phyloP scores from a whole-genome alignment of 2,113 vertebrate genomes.

The Strigops habroptila region DNA sequence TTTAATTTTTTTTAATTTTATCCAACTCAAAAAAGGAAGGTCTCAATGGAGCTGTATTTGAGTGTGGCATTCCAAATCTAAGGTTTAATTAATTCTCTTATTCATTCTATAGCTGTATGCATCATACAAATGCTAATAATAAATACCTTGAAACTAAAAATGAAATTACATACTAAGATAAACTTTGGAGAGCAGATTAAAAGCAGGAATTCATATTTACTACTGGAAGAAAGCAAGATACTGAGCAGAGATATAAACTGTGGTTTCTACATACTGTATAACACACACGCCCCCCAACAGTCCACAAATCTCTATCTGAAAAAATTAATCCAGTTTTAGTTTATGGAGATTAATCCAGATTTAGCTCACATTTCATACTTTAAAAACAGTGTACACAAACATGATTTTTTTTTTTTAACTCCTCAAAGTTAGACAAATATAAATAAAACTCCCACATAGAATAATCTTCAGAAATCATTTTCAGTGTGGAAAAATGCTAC shows the following conservation, averaged over 20 bases:
- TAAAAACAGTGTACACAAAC: background rate
- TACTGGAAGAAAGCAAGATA: background rate
- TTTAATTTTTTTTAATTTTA: background rate
- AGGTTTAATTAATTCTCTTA: background rate
- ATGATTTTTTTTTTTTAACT: background rate
- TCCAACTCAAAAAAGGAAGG: background rate
- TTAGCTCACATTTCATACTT: background rate
- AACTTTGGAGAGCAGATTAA: background rate
- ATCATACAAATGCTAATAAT: background rate
- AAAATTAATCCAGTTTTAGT: conserved; percentile 13
- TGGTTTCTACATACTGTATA: background rate
- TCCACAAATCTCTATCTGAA: background rate
- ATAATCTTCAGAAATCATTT: background rate
- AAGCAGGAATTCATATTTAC: background rate
- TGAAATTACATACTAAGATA: background rate
- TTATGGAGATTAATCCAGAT: conserved; percentile 2
- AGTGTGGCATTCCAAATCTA: background rate
- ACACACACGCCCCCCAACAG: background rate
- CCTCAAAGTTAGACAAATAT: background rate
- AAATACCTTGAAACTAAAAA: background rate
- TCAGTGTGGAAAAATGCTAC: background rate
- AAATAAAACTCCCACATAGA: background rate
- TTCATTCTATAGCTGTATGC: background rate
- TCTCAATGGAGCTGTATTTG: background rate
- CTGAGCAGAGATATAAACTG: background rate